A percentile compares a stretch with the other conserved stretches of the same genome.
Conservation (phyloP, 1,140 invertebrate genomes). For the Rhynchophorus ferrugineus region DNA sequence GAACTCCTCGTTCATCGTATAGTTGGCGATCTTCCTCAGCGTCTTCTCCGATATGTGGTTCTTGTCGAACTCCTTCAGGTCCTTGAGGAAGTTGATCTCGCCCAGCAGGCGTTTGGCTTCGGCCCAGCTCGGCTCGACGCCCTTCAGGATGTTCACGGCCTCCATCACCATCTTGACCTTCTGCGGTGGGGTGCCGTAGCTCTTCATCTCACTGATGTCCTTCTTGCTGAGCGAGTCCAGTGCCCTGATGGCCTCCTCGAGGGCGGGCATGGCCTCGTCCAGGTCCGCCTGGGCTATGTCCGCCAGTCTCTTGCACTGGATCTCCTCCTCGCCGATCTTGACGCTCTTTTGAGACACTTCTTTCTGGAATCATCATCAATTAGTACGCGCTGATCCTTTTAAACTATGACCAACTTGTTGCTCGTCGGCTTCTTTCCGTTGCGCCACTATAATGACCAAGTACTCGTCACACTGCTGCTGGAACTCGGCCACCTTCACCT, state of each 20-base stretch:
- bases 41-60: conserved; percentile 78
- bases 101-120: conserved; percentile 79
- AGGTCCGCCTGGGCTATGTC: conserved; percentile 72
- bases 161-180: conserved; percentile 86
- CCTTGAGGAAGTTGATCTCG: conserved; percentile 65
- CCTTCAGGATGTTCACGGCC: conserved; percentile 76
- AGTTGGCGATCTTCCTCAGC: conserved; percentile 69
- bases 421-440: conserved; percentile 73
- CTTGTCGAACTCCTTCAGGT: conserved; percentile 78
- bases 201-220: conserved; percentile 81
- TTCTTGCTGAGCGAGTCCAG: conserved; percentile 73
- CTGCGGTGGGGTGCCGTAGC: conserved; percentile 71
- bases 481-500: conserved; percentile 62
- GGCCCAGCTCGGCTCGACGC: conserved; percentile 72
- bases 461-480: conserved; percentile 69
- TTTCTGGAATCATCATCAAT: conserved; percentile 40
- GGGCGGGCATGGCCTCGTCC: conserved; percentile 72
- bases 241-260: conserved; percentile 73
- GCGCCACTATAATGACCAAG: conserved; percentile 64
- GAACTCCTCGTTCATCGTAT: conserved; percentile 74
- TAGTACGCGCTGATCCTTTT: background rate
- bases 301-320: conserved; percentile 69
- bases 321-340: conserved; percentile 71
- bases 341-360: conserved; percentile 56
- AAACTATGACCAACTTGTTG: conserved; percentile 42